These are phyloP conservation scores for Cochlearius cochlearius DNA, from an alignment of 2,113 vertebrate genomes.

Conservation along the genomic window DNA sequence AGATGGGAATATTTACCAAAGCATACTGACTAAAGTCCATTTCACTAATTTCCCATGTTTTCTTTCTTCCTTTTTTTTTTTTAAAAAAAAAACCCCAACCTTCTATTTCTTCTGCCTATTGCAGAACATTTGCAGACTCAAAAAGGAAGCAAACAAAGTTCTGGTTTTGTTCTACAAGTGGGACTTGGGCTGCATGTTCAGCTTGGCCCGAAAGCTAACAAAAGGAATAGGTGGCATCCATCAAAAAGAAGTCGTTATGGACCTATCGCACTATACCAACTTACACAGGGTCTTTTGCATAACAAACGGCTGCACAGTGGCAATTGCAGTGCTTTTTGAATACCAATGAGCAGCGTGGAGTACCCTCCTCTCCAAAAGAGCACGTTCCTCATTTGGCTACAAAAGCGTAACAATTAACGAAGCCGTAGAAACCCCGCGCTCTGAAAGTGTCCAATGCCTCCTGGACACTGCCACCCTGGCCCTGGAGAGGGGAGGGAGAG, in stretches of 20 bases:
- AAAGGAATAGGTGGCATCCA: slow-evolving; percentile 58
- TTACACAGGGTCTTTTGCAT: slow-evolving; percentile 57
- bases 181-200: not conserved
- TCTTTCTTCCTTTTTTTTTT: not conserved
- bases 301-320: slow-evolving; percentile 61
- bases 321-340: slow-evolving; percentile 51
- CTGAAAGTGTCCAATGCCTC: not conserved
- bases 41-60: not conserved
- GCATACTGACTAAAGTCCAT: not conserved
- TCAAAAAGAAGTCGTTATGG: slow-evolving; percentile 53
- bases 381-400: slow-evolving; percentile 5
- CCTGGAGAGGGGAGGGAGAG: not conserved
- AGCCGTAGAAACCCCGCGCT: not conserved
- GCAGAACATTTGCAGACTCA: not conserved
- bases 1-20: not conserved
- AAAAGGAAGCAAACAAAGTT: not conserved
- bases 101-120: not conserved
- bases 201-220: slow-evolving; percentile 10
- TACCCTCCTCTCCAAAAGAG: slow-evolving; percentile 12
- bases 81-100: not conserved
- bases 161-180: not conserved
- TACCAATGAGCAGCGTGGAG: slow-evolving; percentile 49
- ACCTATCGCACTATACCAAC: slow-evolving; percentile 25
- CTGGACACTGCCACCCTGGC: not conserved
- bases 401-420: not conserved